Evolutionary conservation across 1,140 invertebrate genomes (phyloP).

Genomic region (Trichonephila inaurata): DNA sequence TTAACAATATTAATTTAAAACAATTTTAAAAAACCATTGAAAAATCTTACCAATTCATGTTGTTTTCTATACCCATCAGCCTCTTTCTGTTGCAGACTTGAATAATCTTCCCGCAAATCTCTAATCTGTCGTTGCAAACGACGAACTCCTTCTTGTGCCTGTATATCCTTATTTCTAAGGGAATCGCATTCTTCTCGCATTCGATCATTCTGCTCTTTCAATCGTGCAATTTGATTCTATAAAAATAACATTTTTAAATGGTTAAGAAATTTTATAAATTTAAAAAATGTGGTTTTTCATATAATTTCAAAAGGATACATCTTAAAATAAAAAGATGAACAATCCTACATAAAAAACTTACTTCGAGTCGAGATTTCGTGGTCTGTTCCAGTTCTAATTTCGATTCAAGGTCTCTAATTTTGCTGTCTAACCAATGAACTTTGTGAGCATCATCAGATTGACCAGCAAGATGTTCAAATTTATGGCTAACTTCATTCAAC

Average conservation of each 20-base stretch:
- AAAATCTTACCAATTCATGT: constrained; percentile 80
- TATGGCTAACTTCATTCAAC: constrained; percentile 87
- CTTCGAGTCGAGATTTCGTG: constrained; percentile 89
- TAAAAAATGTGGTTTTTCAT: too few species aligned
- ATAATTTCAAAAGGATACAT: too few species aligned
- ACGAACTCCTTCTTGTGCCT: constrained; percentile 88
- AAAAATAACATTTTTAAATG: neutral
- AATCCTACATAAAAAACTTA: neutral
- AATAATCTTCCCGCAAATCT: constrained; percentile 88
- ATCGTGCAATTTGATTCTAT: constrained; percentile 80
- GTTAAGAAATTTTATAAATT: too few species aligned
- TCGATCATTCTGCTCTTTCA: constrained; percentile 92
- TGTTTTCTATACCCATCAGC: constrained; percentile 86
- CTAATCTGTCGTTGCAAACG: constrained; percentile 87
- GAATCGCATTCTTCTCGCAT: constrained; percentile 87
- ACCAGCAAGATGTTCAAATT: constrained; percentile 89
- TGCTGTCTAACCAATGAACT: constrained; percentile 86
- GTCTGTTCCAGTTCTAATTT: constrained; percentile 93
- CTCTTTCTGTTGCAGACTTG: constrained; percentile 85
- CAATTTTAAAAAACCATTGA: neutral
- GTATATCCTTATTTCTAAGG: constrained; percentile 87
- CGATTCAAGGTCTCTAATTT: constrained; percentile 92
- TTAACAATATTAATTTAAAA: too few species aligned
- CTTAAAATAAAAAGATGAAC: too few species aligned
- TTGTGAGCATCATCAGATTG: constrained; percentile 89